Base-by-base conservation (phyloP, 2,888 invertebrate species). In the Pemphredon lugubris region DNA sequence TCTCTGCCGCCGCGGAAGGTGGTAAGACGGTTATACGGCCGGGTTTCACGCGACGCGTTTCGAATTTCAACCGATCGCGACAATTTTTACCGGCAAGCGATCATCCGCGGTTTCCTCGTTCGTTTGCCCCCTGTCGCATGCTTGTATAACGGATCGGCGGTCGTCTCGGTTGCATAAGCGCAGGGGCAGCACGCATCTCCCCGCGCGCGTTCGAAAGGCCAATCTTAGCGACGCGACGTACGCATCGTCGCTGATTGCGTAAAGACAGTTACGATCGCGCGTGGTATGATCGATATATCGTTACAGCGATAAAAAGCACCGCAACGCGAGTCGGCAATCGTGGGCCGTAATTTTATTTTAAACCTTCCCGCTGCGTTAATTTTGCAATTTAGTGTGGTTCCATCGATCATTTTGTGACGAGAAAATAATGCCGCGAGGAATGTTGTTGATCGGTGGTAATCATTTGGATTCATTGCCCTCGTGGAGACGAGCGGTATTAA, bases 21-120 rank as follows among this genome's bases (percentile, higher is more conserved):
- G 75, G 70, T 63, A 75, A 60, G 61, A 60, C 51, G 64, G 60
- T 71, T 71, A 50, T 65, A 37, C 30, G 65, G 53, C 48, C 58
- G 42, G 70, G 69, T 65, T 76, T 74, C 77, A 77, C 77, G 75
- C 69, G 73, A 67, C 50, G 39, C 71, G 84, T 82, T 75, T 86
- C 82, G 83, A 80, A 77, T 86, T 86, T 83, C 86, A 84, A 82
- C 77, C 81, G 73, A 84, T 74, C 72, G 44, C 58, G 59, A 53
- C 58, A 42, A 47, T 78, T 82, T 82, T 85, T 82, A 71, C 78
- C 69, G 63, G 76, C 64, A 67, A 69, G 59, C 64, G 61, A 61
- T 64, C 63, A 69, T 72, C 66, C 76, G 76, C 75, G 79, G 79
- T 84, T 85, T 82, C 73, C 80, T 79, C 69, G 77, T 78, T 61